Evolutionary conservation across 1,140 invertebrate species (phyloP).

Genomic region (Meloidogyne hapla): DNA sequence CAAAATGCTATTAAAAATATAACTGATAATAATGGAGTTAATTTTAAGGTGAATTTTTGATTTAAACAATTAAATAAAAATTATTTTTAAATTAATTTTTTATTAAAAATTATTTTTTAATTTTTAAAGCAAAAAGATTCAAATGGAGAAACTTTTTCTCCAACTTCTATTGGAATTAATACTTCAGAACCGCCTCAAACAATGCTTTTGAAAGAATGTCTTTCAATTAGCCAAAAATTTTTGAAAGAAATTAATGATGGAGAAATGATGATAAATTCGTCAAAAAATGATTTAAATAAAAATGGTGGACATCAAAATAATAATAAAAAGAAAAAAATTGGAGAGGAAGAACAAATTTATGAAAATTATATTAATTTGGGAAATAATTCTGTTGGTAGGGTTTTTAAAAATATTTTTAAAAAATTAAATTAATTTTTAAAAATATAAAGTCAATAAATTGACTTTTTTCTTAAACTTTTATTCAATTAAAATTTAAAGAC

Average conservation of each 20-base stretch:
- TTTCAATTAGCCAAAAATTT: constrained; percentile 24
- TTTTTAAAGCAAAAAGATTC: neutral
- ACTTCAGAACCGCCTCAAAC: neutral
- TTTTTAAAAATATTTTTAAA: no score
- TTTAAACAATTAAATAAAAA: no score
- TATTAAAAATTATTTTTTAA: constrained; percentile 1
- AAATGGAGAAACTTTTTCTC: neutral
- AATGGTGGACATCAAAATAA: neutral
- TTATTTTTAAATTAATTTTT: neutral
- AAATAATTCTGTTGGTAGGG: neutral
- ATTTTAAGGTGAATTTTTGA: neutral
- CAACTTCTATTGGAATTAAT: constrained; percentile 2
- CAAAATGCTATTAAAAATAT: neutral
- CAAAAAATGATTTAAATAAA: constrained; percentile 10
- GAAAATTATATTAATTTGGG: neutral
- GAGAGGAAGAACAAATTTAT: neutral
- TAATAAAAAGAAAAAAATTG: neutral
- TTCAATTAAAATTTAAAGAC: neutral
- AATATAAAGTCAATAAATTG: no score
- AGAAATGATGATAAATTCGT: neutral
- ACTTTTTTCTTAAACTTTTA: no score
- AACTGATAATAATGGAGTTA: neutral
- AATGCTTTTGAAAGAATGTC: constrained; percentile 20
- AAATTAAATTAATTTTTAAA: neutral
- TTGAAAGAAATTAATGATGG: constrained; percentile 20